A percentile compares a stretch with the other conserved stretches of the same genome.
Evolutionary conservation across 2,797 vertebrate genomes (phyloP).

Genomic region (Cottoperca gobio): DNA sequence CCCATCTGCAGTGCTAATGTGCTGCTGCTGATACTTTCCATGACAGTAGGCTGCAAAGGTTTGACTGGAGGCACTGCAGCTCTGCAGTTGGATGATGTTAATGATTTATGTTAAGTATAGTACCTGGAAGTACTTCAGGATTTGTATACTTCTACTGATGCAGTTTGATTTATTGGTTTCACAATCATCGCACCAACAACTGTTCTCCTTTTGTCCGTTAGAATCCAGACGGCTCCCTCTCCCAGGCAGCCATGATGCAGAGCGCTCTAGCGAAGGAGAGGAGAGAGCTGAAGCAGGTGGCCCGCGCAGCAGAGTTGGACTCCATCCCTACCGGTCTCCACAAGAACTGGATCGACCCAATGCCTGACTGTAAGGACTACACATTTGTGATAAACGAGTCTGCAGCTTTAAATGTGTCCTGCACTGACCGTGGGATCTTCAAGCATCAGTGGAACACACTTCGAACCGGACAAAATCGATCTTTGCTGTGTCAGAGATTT

Average conservation of each 20-base stretch:
- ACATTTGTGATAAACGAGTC: not conserved
- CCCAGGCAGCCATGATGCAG: conserved; percentile 98
- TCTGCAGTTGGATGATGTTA: too few relatives aligned
- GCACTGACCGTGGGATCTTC: not conserved
- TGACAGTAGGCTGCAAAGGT: too few relatives aligned
- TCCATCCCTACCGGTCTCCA: conserved; percentile 94
- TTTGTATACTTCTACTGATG: not conserved
- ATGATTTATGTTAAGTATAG: not conserved
- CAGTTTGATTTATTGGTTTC: conserved; percentile 3
- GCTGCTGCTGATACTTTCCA: too few relatives aligned
- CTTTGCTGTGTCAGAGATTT: conserved; percentile 15
- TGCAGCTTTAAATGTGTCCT: not conserved
- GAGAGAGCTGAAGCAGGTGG: conserved; percentile 91
- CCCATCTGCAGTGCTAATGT: too few relatives aligned
- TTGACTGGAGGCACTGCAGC: too few relatives aligned
- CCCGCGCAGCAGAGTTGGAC: conserved; percentile 94
- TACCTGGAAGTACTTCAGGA: not conserved
- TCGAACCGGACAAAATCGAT: conserved; percentile 8
- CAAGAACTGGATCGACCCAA: conserved; percentile 95
- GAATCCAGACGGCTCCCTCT: conserved; percentile 95
- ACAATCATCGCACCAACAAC: not conserved
- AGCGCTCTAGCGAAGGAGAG: conserved; percentile 93
- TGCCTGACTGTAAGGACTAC: conserved; percentile 88
- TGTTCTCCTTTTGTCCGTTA: conserved; percentile 51
- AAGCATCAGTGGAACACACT: not conserved